Evolutionary conservation across 2,888 invertebrate species (phyloP), one percentile per base, ranked within the genome.

Genomic region (Acronicta alni): DNA sequence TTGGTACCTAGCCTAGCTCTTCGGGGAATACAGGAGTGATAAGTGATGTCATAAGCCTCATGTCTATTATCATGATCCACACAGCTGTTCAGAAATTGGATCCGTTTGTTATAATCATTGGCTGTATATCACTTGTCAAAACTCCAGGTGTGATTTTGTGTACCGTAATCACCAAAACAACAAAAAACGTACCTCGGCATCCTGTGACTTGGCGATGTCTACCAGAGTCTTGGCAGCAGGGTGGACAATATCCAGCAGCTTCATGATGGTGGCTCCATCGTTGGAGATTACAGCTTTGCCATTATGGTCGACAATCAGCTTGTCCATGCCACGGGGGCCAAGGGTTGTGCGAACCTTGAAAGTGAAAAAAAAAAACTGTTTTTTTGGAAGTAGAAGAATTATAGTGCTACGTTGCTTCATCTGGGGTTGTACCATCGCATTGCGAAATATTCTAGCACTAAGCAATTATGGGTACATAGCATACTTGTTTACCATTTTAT

Each of bases 241-340:
- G 91, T 99, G 99, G 18, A 99, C 97, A 81, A 99, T 97, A 83
- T 99, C 99, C 79, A 99, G 87, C n/a, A 99, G 95, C 92, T 99
- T 99, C 96, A 99, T 96, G 67, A 99, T 99, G 0, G 99, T 99
- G 7, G 99, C 99, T 14, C 99, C 99, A 92, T 99, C 99, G 86
- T 99, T 99, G 1, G 99, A 99, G 77, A 99, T 99, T 3, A 99
- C 99, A 0, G 99, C 97, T 86, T 98, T 98, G 58, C 99, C 98
- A 72, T 95, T 95, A 66, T 95, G 95, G 85, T 98, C 97, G 0
- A 99, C 99, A 63, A 99, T 98, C 51, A 99, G 95, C 89, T 99
- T 99, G 92, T 99, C 99, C 99, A 99, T 99, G 70, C 99, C 99
- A 26, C 99, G 96, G 7, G 99, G 99, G 43, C 99, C 99, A 41